These are phyloP conservation scores for Drosophila burlai DNA, from an alignment of 1,140 invertebrate genomes.

Conservation along the genomic window DNA sequence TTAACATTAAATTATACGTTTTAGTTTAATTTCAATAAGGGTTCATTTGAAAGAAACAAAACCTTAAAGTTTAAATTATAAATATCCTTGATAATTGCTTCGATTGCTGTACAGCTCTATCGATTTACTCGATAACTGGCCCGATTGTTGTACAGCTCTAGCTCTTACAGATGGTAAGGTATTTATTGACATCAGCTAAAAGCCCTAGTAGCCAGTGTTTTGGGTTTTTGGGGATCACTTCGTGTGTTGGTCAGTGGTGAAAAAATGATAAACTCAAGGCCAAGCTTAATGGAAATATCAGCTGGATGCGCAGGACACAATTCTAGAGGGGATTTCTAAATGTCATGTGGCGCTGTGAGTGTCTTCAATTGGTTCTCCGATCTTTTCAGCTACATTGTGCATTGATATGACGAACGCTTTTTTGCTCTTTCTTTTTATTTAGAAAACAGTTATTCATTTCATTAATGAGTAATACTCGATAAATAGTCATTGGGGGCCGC, in stretches of 20 bases:
- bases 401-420: slow-evolving; percentile 75
- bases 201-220: slow-evolving; percentile 53
- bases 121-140: slow-evolving; percentile 1
- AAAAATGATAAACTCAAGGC: slow-evolving; percentile 67
- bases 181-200: slow-evolving; percentile 37
- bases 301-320: slow-evolving; percentile 43
- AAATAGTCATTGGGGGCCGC: slow-evolving; percentile 33
- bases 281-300: slow-evolving; percentile 51
- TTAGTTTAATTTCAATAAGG: no score
- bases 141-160: slow-evolving; percentile 45
- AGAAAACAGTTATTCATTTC: slow-evolving; percentile 38
- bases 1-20: no score
- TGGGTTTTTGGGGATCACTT: slow-evolving; percentile 1
- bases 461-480: slow-evolving; percentile 65
- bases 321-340: slow-evolving; percentile 38
- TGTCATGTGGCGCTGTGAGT: slow-evolving; percentile 24
- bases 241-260: slow-evolving; percentile 23
- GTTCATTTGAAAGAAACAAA: not conserved
- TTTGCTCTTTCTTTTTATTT: slow-evolving; percentile 8
- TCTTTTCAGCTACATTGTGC: slow-evolving; percentile 46
- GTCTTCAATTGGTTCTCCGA: slow-evolving; percentile 33
- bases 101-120: not conserved
- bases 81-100: no score
- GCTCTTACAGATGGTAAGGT: slow-evolving; percentile 3
- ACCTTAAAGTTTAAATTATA: not conserved